Conservation (phyloP, 2,797 vertebrate genomes). For the Darevskia mixta region DNA sequence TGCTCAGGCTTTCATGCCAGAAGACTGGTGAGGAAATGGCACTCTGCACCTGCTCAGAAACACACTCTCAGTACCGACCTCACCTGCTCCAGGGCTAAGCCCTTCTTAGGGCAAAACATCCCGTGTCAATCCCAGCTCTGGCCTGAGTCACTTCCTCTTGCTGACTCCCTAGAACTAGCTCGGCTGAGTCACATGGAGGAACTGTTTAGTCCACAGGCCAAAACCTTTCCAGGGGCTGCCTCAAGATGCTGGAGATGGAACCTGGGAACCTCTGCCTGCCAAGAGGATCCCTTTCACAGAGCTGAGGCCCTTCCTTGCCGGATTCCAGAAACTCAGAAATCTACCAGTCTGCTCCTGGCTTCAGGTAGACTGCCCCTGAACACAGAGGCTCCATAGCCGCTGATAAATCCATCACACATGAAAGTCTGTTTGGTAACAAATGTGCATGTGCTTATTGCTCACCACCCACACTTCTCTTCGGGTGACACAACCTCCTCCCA, state of each 20-base stretch:
- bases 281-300: not conserved
- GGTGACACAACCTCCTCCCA: no score
- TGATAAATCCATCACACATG: not conserved
- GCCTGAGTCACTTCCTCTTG: slow-evolving; percentile 34
- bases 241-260: no score
- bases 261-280: no score
- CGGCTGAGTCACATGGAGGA: not conserved
- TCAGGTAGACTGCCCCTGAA: not conserved
- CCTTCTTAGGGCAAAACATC: not conserved
- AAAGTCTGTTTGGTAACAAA: no score
- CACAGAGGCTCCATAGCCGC: not conserved
- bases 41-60: not conserved
- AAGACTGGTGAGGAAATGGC: not conserved
- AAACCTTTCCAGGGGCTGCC: no score
- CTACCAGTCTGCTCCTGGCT: not conserved
- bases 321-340: not conserved
- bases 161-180: rapidly evolving
- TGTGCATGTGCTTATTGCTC: not conserved
- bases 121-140: not conserved
- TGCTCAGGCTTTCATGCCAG: not conserved
- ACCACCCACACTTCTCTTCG: not conserved
- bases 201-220: not conserved
- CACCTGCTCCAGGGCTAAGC: not conserved
- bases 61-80: not conserved
- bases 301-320: no score